A percentile compares a stretch with the other conserved stretches of the same genome.
phyloP scores from a whole-genome alignment of 2,797 vertebrate genomes.

The Acridotheres tristis region DNA sequence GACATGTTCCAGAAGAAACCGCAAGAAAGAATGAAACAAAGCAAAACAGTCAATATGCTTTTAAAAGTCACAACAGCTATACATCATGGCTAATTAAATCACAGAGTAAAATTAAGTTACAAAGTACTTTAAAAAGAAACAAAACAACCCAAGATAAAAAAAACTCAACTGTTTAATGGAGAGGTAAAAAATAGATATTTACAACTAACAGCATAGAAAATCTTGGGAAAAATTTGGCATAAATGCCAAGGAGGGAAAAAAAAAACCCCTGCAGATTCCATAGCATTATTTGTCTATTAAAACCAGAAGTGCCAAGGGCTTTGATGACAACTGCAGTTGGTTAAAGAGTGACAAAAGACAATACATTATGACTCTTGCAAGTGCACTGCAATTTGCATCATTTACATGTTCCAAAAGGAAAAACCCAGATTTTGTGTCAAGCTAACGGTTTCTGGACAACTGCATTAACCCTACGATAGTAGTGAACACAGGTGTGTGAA shows the following conservation, averaged over 20 bases:
- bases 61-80: neutral
- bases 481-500: neutral
- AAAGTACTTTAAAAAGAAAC: neutral
- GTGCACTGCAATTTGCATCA: neutral
- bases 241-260: accelerated
- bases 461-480: neutral
- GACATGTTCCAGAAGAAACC: neutral
- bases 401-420: neutral
- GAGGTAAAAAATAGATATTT: neutral
- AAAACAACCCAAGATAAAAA: neutral
- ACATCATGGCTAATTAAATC: neutral
- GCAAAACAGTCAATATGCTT: neutral
- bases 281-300: neutral
- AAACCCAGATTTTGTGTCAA: neutral
- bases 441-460: neutral
- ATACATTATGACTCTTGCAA: neutral
- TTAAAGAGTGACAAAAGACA: neutral
- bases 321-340: neutral
- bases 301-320: neutral
- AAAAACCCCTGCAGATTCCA: accelerated
- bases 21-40: neutral
- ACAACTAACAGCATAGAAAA: neutral
- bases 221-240: neutral
- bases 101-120: neutral
- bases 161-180: neutral